Evolutionary conservation across 2,113 vertebrate species (phyloP).

Genomic region (Actinemys pallida): DNA sequence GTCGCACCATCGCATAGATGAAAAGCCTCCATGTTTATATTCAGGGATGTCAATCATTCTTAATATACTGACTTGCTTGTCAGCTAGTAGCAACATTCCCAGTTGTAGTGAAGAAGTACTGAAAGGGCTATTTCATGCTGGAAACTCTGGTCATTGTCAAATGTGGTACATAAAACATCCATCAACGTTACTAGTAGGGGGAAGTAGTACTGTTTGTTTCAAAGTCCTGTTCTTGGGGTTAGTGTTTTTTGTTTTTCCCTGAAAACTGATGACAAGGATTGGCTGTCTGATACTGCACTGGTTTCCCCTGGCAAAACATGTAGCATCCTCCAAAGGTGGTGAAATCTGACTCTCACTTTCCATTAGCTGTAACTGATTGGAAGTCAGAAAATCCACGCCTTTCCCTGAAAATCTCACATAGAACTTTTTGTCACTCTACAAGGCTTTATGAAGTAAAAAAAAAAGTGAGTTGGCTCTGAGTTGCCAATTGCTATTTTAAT

Average conservation of each 20-base stretch:
- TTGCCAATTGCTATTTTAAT: slow-evolving; percentile 45
- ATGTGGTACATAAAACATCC: slow-evolving; percentile 70
- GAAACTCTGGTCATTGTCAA: slow-evolving; percentile 76
- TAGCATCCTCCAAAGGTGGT: background rate
- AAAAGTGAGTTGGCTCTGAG: background rate
- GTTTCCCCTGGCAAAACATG: background rate
- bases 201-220: slow-evolving; percentile 58
- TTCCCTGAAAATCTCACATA: background rate
- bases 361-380: background rate
- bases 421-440: background rate
- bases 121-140: slow-evolving; percentile 30
- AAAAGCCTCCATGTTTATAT: slow-evolving; percentile 16
- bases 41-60: slow-evolving; percentile 57
- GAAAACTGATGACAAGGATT: slow-evolving; percentile 21
- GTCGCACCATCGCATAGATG: slow-evolving; percentile 26
- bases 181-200: slow-evolving; percentile 66
- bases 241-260: slow-evolving; percentile 35
- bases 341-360: background rate
- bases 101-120: slow-evolving; percentile 32
- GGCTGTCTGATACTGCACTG: slow-evolving; percentile 14
- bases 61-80: slow-evolving; percentile 56
- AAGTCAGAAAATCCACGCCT: slow-evolving; percentile 30
- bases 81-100: slow-evolving; percentile 62
- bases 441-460: slow-evolving; percentile 30
- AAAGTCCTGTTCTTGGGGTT: slow-evolving; percentile 51